Conservation (phyloP, 2,797 vertebrate genomes). For the Phalloptychus januarius region DNA sequence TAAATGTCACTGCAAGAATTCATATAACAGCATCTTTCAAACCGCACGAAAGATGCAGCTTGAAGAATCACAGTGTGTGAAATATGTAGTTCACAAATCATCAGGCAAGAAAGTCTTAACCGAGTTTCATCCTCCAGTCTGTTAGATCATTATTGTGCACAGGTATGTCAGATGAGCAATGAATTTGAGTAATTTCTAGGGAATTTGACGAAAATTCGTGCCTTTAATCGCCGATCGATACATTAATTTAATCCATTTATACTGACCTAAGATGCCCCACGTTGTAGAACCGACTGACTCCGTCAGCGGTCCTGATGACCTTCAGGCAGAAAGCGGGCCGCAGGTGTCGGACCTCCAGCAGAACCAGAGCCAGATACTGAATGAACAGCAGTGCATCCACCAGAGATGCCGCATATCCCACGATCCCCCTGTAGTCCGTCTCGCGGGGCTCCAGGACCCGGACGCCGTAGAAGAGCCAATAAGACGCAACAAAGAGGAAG, state of each 20-base stretch:
- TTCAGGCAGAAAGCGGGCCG: slow-evolving; percentile 91
- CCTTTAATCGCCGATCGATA: not conserved
- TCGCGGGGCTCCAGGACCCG: slow-evolving; percentile 87
- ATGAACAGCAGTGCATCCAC: slow-evolving; percentile 91
- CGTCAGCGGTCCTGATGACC: slow-evolving; percentile 88
- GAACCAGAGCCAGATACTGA: slow-evolving; percentile 89
- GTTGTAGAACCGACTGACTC: slow-evolving; percentile 89
- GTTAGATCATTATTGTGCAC: not conserved
- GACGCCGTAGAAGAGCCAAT: slow-evolving; percentile 93
- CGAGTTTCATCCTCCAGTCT: not conserved
- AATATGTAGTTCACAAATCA: too few species aligned
- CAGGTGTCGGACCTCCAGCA: slow-evolving; percentile 89
- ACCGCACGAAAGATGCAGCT: too few species aligned
- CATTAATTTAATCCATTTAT: not conserved
- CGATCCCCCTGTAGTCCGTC: slow-evolving; percentile 87
- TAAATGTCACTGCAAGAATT: accelerated
- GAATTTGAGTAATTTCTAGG: not conserved
- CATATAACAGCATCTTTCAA: not conserved
- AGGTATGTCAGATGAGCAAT: not conserved
- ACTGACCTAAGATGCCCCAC: slow-evolving; percentile 88
- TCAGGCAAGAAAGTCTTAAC: not conserved
- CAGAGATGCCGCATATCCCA: slow-evolving; percentile 88
- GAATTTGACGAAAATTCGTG: not conserved
- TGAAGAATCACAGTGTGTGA: too few species aligned
- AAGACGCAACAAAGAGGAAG: slow-evolving; percentile 89